These are phyloP conservation scores for Serilophus lunatus DNA, from an alignment of 2,113 vertebrate species.

Conservation along the genomic window DNA sequence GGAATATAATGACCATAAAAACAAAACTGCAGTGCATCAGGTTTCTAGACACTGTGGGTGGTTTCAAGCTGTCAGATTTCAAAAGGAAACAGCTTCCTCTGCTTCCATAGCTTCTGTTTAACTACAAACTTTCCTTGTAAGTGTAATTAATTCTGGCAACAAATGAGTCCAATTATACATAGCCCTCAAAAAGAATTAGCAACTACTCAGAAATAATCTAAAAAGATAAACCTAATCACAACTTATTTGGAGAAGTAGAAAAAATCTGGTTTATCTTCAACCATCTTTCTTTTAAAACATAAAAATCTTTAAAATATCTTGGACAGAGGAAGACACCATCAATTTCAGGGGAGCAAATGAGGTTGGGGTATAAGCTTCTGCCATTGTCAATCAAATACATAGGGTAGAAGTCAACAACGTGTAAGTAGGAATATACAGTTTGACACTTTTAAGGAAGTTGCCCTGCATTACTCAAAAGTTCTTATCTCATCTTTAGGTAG, in stretches of 20 bases:
- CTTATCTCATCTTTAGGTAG: neutral
- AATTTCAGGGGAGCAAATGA: neutral
- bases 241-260: neutral
- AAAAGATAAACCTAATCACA: neutral
- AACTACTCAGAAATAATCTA: neutral
- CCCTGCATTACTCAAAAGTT: neutral
- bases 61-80: neutral
- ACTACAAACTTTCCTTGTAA: neutral
- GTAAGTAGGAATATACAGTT: neutral
- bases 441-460: neutral
- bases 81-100: neutral
- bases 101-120: neutral
- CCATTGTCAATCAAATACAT: rapidly evolving
- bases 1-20: neutral
- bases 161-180: neutral
- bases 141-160: neutral
- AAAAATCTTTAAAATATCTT: neutral
- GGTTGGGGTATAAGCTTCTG: neutral
- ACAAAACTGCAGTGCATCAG: neutral
- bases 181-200: neutral
- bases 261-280: neutral
- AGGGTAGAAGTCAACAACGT: neutral
- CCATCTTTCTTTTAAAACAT: neutral
- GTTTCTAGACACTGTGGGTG: neutral
- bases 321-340: neutral